Base-by-base conservation (phyloP, 2,113 vertebrate species). In the Acanthisitta chloris region DNA sequence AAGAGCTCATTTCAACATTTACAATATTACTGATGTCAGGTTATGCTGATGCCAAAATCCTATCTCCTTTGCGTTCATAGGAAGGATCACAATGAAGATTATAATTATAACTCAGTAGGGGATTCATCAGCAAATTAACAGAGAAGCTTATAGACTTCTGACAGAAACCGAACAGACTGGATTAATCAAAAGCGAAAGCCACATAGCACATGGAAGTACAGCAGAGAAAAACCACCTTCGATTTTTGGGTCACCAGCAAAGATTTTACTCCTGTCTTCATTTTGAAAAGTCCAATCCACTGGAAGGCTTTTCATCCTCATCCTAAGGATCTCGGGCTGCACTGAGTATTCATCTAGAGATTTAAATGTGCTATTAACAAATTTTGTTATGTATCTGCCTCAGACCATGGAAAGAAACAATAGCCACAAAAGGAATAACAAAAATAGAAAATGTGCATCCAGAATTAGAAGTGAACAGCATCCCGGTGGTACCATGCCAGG, bases 161-260 rank as follows among this genome's bases (percentile, higher is more conserved):
- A 64, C 51, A 79, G 76, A 89, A 94, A 33, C 29, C 43, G 84
- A 90, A 86, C 72, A 92, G 28, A 25, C 25, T 7, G 36, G 34
- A 79, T 89, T 91, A 95, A 94, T 89, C 91, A 92, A 76, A 81
- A 82, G 36, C 48, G 72, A 79, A 94, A 91, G 76, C 19, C 16
- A 11, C 40, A 38, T 0, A 3, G 15, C 45, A 59, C 48, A 21
- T 79, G 61, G 19, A 92, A 81, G 10, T n/a, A 31, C 5, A 36
- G 48, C 36, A 69, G 52, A 71, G 31, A 89, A 92, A 64, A 18
- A 43, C 4, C 0, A 2, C 14, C 61, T 72, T 76, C 40, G 36
- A 25, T 48, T 87, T 86, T 59, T 43, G 40, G 9, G 57, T 80
- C 28, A 36, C 29, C 40, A 46, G 36, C 20, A 46, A 51, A 66